phyloP scores from a whole-genome alignment of 2,888 invertebrate species.

The Tanypteryx hageni region DNA sequence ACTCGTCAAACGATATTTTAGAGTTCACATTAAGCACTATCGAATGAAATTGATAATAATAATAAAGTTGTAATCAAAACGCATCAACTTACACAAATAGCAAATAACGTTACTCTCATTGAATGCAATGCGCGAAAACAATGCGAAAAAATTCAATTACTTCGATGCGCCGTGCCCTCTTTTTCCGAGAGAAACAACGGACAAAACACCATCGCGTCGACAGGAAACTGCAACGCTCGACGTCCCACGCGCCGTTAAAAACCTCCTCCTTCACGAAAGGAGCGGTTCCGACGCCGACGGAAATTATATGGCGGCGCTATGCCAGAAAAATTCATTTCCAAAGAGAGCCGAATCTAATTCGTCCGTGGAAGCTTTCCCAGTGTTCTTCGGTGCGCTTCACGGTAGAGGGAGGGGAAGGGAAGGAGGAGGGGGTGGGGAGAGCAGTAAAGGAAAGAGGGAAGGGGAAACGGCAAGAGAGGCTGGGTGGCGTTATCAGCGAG shows the following conservation, averaged over 20 bases:
- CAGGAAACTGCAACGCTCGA: not conserved
- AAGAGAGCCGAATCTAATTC: not conserved
- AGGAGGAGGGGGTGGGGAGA: too few relatives aligned
- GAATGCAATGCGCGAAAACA: not conserved
- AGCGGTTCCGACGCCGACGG: not conserved
- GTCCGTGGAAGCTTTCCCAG: not conserved
- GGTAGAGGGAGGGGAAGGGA: too few relatives aligned
- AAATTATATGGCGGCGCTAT: not conserved
- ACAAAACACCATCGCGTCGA: not conserved
- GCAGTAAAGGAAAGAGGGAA: too few relatives aligned
- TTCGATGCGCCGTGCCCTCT: not conserved
- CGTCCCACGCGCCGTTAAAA: not conserved
- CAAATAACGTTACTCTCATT: too few relatives aligned
- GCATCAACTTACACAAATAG: too few relatives aligned
- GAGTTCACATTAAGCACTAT: too few relatives aligned
- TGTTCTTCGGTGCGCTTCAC: not conserved
- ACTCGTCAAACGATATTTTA: too few relatives aligned
- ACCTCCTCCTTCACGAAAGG: not conserved
- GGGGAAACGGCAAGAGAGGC: not conserved
- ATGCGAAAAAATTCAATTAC: not conserved
- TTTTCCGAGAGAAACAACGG: not conserved
- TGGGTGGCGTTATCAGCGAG: not conserved
- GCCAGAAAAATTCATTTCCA: not conserved
- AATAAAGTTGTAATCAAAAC: too few relatives aligned
- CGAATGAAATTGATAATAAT: too few relatives aligned